phyloP scores from a whole-genome alignment of 2,888 invertebrate species.

The Ormyrus nitidulus region DNA sequence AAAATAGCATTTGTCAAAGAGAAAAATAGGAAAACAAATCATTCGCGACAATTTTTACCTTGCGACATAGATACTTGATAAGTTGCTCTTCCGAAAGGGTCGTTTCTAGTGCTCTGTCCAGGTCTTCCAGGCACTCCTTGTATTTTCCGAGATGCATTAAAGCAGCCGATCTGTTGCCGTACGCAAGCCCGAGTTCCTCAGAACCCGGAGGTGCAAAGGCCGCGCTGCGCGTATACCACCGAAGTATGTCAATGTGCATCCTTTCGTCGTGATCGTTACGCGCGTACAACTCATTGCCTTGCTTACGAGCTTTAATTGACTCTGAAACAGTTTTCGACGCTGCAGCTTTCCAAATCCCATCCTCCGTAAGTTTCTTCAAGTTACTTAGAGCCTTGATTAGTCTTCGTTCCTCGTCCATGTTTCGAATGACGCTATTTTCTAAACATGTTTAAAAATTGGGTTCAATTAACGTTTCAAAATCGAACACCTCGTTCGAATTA shows the following conservation, averaged over 20 bases:
- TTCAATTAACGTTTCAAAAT: too few species aligned
- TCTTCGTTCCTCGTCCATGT: slow-evolving; percentile 4
- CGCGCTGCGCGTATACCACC: slow-evolving; percentile 21
- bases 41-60: slow-evolving; percentile 14
- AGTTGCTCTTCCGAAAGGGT: not conserved
- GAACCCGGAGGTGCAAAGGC: slow-evolving; percentile 24
- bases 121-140: slow-evolving; percentile 12
- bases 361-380: not conserved
- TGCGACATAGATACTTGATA: slow-evolving; percentile 35
- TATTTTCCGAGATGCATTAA: slow-evolving; percentile 33
- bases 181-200: slow-evolving; percentile 37
- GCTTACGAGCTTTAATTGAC: slow-evolving; percentile 6
- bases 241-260: slow-evolving; percentile 33
- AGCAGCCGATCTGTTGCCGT: slow-evolving; percentile 47
- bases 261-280: not conserved
- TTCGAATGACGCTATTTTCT: too few species aligned
- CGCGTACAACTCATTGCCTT: slow-evolving; percentile 31
- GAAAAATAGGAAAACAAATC: not conserved
- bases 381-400: not conserved
- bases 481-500: too few species aligned
- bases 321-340: slow-evolving; percentile 15
- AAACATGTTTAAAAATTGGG: too few species aligned
- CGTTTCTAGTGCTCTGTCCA: slow-evolving; percentile 27
- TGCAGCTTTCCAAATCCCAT: not conserved
- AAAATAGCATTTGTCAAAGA: not conserved